Percentiles rank a stretch among this genome's conserved stretches.
phyloP scores from a whole-genome alignment of 2,113 vertebrate species.

The Festucalex cinctus region DNA sequence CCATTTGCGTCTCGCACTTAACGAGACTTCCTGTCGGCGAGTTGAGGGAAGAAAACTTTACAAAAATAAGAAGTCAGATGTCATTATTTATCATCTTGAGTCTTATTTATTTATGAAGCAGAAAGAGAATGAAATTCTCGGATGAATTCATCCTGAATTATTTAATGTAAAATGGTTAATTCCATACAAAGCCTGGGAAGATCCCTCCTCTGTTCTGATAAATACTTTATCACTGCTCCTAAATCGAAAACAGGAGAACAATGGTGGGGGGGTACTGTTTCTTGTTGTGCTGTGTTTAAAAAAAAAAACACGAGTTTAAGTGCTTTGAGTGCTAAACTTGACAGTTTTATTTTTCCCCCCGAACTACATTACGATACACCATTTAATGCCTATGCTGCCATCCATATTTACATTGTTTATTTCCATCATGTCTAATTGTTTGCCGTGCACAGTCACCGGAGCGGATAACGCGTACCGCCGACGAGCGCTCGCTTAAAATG shows the following conservation, averaged over 20 bases:
- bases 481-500: conserved; percentile 21
- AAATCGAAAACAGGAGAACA: conserved; percentile 56
- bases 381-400: conserved; percentile 14
- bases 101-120: conserved; percentile 75
- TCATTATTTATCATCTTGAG: conserved; percentile 76
- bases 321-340: conserved; percentile 18
- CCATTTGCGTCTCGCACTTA: neutral
- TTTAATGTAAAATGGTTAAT: conserved; percentile 77
- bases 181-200: conserved; percentile 71
- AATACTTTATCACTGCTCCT: conserved; percentile 72
- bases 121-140: conserved; percentile 76
- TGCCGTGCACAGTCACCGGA: conserved; percentile 19
- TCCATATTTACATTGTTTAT: conserved; percentile 21
- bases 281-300: conserved; percentile 29
- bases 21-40: conserved; percentile 26
- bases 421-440: conserved; percentile 6
- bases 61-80: conserved; percentile 64
- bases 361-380: conserved; percentile 3
- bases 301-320: conserved; percentile 13
- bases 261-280: conserved; percentile 26
- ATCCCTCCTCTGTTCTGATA: conserved; percentile 75
- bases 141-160: conserved; percentile 74
- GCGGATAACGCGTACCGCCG: conserved; percentile 30
- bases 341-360: conserved; percentile 13
- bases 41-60: conserved; percentile 55